phyloP scores from a whole-genome alignment of 2,888 invertebrate species.

The Acanthococcus lagerstroemiae region DNA sequence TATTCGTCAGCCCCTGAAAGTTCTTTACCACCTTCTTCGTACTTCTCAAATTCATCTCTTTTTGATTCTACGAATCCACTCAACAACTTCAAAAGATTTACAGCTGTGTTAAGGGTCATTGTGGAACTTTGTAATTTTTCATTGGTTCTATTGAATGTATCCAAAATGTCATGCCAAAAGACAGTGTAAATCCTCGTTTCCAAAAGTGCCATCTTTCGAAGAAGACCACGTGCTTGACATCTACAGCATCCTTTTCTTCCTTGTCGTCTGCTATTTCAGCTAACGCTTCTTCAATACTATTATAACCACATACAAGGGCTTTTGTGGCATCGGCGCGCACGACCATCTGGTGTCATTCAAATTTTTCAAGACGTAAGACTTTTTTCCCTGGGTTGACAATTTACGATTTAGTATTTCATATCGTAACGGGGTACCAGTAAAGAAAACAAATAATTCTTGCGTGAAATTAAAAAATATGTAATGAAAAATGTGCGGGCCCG shows the following conservation, averaged over 20 bases:
- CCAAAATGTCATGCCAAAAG: background rate
- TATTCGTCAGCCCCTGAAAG: no score
- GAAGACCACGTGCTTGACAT: background rate
- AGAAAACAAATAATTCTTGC: background rate
- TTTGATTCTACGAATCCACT: background rate
- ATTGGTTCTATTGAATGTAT: background rate
- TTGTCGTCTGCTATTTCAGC: background rate
- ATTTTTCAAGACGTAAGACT: background rate
- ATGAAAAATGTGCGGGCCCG: no score
- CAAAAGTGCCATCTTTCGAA: background rate
- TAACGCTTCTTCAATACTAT: background rate
- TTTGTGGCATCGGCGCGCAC: background rate
- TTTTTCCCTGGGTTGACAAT: background rate
- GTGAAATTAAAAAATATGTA: background rate
- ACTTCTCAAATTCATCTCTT: background rate
- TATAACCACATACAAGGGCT: no score
- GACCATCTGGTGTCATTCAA: background rate
- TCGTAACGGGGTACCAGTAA: background rate
- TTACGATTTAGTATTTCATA: background rate
- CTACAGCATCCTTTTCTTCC: background rate
- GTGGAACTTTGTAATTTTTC: background rate
- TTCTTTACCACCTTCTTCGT: background rate
- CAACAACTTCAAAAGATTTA: background rate
- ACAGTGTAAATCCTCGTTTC: background rate
- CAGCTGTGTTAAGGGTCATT: background rate